Percentiles rank a stretch among this genome's conserved stretches.
phyloP scores from a whole-genome alignment of 2,113 vertebrate species.

The Oophaga pumilio region DNA sequence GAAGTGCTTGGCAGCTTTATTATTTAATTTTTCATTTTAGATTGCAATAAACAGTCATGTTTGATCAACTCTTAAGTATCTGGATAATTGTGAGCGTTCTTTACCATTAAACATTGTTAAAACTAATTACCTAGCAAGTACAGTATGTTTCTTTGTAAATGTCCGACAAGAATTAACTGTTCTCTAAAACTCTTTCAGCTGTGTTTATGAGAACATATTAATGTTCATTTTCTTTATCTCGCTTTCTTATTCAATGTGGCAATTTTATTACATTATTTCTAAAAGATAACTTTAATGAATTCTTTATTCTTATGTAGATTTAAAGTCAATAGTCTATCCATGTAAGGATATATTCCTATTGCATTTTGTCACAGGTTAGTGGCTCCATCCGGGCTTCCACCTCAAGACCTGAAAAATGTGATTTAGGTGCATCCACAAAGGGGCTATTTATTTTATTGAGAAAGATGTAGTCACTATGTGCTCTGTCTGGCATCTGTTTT shows the following conservation, averaged over 20 bases:
- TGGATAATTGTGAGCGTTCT: conserved; percentile 37
- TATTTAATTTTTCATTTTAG: conserved; percentile 8
- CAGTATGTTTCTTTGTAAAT: conserved; percentile 36
- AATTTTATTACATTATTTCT: not conserved
- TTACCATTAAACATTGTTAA: conserved; percentile 39
- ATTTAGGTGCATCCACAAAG: too few species aligned
- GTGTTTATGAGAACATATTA: not conserved
- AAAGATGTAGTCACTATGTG: too few species aligned
- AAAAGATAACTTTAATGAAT: not conserved
- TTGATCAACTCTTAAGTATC: conserved; percentile 41
- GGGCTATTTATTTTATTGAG: too few species aligned
- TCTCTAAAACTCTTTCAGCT: conserved; percentile 19
- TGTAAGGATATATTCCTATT: not conserved
- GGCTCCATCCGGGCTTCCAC: too few species aligned
- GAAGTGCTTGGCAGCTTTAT: conserved; percentile 2
- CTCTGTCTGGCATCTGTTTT: too few species aligned
- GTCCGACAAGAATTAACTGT: conserved; percentile 17
- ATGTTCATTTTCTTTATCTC: not conserved
- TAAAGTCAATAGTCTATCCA: not conserved
- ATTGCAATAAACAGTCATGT: conserved; percentile 42
- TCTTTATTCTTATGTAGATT: not conserved
- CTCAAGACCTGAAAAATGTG: too few species aligned
- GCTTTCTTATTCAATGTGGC: not conserved
- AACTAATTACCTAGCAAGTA: conserved; percentile 26
- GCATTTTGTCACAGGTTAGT: too few species aligned